These are phyloP conservation scores for Schizotus pectinicornis DNA, from an alignment of 2,888 invertebrate genomes.

Conservation along the genomic window DNA sequence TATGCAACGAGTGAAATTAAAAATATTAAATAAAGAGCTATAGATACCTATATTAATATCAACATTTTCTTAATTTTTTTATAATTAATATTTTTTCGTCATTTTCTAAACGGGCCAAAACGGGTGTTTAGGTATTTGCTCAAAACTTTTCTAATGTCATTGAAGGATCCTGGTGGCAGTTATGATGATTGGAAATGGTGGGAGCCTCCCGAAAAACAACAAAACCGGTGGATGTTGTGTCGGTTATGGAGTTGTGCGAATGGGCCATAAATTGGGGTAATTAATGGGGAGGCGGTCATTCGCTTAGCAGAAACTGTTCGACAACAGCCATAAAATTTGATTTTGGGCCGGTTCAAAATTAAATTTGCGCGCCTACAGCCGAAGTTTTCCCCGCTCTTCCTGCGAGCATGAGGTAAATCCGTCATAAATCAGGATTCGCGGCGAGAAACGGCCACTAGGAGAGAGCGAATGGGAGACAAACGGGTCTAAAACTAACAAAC, in stretches of 20 bases:
- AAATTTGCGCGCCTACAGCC: conserved; percentile 13
- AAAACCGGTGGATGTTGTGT: too few species aligned
- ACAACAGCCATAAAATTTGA: conserved; percentile 8
- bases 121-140: too few species aligned
- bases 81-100: too few species aligned
- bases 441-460: conserved; percentile 11
- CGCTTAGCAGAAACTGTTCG: conserved; percentile 3
- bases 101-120: too few species aligned
- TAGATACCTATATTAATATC: too few species aligned
- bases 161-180: too few species aligned
- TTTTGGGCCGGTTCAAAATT: background rate
- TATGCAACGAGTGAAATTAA: background rate
- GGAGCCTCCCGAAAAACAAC: too few species aligned
- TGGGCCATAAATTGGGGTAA: background rate
- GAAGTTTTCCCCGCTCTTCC: conserved; percentile 11
- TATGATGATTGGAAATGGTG: too few species aligned
- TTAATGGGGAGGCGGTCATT: conserved; percentile 1
- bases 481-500: conserved; percentile 29
- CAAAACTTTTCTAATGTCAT: too few species aligned
- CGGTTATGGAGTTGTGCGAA: background rate
- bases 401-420: conserved; percentile 17
- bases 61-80: too few species aligned
- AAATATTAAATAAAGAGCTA: too few species aligned
- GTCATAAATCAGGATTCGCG: conserved; percentile 24
- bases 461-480: conserved; percentile 21